These are phyloP conservation scores for Intellagama lesueurii DNA, from an alignment of 2,797 vertebrate genomes.

Conservation along the genomic window DNA sequence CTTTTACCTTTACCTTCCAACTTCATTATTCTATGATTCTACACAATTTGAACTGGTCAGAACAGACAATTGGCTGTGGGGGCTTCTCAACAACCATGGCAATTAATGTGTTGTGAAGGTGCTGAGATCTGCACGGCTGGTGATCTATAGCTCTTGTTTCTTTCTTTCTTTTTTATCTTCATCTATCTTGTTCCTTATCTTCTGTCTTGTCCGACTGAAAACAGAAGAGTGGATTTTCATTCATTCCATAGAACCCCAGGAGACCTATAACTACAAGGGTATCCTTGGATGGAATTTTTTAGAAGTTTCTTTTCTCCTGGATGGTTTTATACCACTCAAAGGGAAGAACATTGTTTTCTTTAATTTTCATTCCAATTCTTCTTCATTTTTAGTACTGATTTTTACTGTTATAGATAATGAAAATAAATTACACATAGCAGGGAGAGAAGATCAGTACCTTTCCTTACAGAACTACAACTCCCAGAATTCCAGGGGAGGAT, in stretches of 20 bases:
- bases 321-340: not conserved
- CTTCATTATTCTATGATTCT: no score
- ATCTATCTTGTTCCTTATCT: not conserved
- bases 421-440: not conserved
- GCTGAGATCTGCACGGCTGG: not conserved
- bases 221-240: not conserved
- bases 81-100: not conserved
- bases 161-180: conserved; percentile 1
- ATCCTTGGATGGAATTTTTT: not conserved
- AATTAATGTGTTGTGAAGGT: not conserved
- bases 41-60: not conserved
- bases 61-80: not conserved
- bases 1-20: no score
- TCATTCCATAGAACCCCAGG: not conserved
- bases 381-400: not conserved
- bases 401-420: not conserved
- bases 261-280: not conserved
- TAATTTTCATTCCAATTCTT: not conserved
- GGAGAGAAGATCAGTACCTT: not conserved
- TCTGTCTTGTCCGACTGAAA: not conserved
- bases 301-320: not conserved
- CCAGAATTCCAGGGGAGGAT: not conserved
- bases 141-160: not conserved
- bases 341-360: not conserved
- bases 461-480: not conserved